Evolutionary conservation across 2,888 invertebrate genomes (phyloP), one percentile per base, ranked within the genome.

Genomic region (Drosophila paracracens): DNA sequence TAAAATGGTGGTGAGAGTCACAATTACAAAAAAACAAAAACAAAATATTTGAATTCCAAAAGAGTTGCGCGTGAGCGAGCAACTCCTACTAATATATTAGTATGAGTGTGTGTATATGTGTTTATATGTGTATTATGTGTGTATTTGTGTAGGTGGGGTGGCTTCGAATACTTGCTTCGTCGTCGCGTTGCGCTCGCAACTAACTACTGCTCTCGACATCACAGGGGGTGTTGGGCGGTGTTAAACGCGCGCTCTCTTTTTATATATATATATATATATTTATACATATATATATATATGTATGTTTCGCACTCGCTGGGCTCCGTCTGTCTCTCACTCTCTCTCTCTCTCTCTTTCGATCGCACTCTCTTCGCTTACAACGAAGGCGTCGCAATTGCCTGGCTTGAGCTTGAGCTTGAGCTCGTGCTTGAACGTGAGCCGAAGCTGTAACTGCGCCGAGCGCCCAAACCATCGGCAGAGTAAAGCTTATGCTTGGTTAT

Each of bases 401-500:
- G 83, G 80, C 84, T 84, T 79, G 82, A 50, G 71, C 84, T 84
- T 79, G 82, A 50, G 71, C 76, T 75, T 16, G 75, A 74, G 64
- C 74, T 76, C 16, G 75, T 65, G 48, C 64, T 68, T 7, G 75
- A 68, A 65, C 78, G 82, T 11, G 78, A 75, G 76, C 87, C 89
- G 31, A 86, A 89, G 74, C 86, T 88, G 58, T 88, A 88, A 76
- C 88, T 89, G 25, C 89, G 82, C 18, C 81, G 66, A 35, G 82
- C 79, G 10, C 84, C 78, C 56, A 88, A 51, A 8, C 88, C 83
- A 66, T 91, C 85, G 21, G 89, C 81, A 6, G 92, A 90, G 65
- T 92, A 92, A 6, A 92, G 75, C 76, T 92, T 92, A 35, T 92
- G 91, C 79, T 92, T 92, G 65, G 92, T 92, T 4, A 92, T 90